phyloP scores from a whole-genome alignment of 1,140 invertebrate species.

The Kradibia gibbosae region DNA sequence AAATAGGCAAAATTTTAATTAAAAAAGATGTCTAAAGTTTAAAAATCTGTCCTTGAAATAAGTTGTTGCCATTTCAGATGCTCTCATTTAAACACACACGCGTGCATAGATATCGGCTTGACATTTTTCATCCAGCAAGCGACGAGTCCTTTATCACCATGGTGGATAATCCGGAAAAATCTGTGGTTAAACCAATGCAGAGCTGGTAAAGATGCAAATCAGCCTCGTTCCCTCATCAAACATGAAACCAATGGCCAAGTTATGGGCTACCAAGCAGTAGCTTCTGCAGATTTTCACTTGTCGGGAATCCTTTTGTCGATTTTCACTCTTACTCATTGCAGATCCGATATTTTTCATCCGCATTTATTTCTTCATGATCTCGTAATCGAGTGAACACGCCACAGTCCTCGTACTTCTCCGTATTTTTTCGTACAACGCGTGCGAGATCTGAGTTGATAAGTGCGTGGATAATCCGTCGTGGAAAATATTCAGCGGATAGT shows the following conservation, averaged over 20 bases:
- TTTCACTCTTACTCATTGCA: background rate
- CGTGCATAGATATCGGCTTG: background rate
- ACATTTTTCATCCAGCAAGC: background rate
- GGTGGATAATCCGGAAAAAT: background rate
- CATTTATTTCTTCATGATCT: conserved; percentile 13
- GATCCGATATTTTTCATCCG: background rate
- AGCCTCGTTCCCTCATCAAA: background rate
- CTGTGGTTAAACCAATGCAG: background rate
- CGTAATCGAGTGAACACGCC: background rate
- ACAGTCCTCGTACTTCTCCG: background rate
- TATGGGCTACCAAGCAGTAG: no score
- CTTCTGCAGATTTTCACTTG: no score
- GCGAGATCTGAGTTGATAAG: conserved; percentile 18
- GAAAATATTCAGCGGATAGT: conserved; percentile 17
- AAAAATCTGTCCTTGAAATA: no score
- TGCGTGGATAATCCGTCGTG: background rate
- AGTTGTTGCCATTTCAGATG: no score
- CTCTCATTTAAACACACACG: background rate
- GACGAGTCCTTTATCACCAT: background rate
- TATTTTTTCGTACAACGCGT: background rate
- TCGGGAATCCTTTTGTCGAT: background rate
- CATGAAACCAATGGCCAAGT: no score
- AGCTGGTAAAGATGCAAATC: background rate
- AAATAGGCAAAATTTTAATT: no score
- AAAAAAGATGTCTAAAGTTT: no score